Conservation (phyloP, 2,888 invertebrate species). For the Cantharis lateralis region DNA sequence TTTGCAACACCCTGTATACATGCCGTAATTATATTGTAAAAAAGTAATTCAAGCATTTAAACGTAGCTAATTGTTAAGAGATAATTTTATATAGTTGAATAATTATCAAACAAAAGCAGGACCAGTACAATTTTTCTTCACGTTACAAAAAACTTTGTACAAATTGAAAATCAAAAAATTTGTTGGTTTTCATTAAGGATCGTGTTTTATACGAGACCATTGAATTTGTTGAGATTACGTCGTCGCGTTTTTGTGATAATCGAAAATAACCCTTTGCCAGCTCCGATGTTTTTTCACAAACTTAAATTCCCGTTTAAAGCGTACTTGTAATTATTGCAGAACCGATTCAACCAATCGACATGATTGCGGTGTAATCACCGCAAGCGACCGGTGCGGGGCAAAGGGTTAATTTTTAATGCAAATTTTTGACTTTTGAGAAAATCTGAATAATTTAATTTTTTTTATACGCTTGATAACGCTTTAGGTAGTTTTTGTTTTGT, state of each 20-base stretch:
- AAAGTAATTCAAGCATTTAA: background rate
- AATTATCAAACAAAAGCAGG: background rate
- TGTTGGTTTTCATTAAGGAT: background rate
- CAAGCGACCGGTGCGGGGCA: no score
- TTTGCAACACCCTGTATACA: background rate
- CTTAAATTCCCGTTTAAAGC: no score
- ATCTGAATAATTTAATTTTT: background rate
- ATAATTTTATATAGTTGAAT: background rate
- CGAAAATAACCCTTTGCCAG: background rate
- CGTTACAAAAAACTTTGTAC: background rate
- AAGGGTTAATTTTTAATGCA: background rate
- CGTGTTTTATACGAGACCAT: background rate
- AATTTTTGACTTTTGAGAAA: background rate
- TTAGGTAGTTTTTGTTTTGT: conserved; percentile 1
- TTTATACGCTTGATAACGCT: background rate
- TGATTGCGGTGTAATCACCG: no score
- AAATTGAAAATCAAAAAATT: background rate
- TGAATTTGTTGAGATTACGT: background rate
- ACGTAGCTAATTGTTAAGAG: background rate
- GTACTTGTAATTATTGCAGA: no score
- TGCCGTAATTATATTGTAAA: background rate
- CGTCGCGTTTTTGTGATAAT: background rate
- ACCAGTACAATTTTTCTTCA: background rate
- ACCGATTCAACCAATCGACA: no score
- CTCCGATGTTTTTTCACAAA: no score